A percentile compares a stretch with the other conserved stretches of the same genome.
These are phyloP conservation scores for Enteromius viviparus DNA, from an alignment of 2,797 vertebrate genomes.

Conservation along the genomic window DNA sequence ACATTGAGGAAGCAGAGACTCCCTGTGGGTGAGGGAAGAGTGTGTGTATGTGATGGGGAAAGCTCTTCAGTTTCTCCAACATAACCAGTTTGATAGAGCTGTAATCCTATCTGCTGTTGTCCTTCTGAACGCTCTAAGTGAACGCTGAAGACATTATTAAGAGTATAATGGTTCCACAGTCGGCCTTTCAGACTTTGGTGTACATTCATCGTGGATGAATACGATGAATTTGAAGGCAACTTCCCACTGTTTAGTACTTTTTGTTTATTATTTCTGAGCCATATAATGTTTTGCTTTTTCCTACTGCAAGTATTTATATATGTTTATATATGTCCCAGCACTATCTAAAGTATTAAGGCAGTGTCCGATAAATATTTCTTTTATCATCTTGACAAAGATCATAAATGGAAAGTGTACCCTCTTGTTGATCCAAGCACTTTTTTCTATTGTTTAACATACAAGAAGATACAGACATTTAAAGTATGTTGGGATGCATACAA, in stretches of 20 bases:
- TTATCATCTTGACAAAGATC: background rate
- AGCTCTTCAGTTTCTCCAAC: slow-evolving; percentile 48
- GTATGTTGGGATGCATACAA: background rate
- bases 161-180: slow-evolving; percentile 12
- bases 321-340: background rate
- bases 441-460: background rate
- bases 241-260: background rate
- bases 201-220: slow-evolving; percentile 1
- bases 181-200: background rate
- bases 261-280: no score
- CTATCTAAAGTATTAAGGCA: background rate
- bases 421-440: background rate
- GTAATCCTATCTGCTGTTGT: slow-evolving; percentile 53
- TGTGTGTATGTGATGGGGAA: slow-evolving; percentile 26
- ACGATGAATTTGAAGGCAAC: background rate
- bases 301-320: no score
- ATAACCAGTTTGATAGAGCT: slow-evolving; percentile 44
- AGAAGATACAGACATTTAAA: background rate
- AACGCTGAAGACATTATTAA: slow-evolving; percentile 37
- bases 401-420: background rate
- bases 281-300: background rate
- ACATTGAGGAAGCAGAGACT: slow-evolving; percentile 15
- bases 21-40: slow-evolving; percentile 41
- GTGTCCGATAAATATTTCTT: background rate
- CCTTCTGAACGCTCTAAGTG: slow-evolving; percentile 39